A percentile compares a stretch with the other conserved stretches of the same genome.
These are phyloP conservation scores for Helicoverpa armigera DNA, from an alignment of 1,140 invertebrate genomes.

Conservation along the genomic window DNA sequence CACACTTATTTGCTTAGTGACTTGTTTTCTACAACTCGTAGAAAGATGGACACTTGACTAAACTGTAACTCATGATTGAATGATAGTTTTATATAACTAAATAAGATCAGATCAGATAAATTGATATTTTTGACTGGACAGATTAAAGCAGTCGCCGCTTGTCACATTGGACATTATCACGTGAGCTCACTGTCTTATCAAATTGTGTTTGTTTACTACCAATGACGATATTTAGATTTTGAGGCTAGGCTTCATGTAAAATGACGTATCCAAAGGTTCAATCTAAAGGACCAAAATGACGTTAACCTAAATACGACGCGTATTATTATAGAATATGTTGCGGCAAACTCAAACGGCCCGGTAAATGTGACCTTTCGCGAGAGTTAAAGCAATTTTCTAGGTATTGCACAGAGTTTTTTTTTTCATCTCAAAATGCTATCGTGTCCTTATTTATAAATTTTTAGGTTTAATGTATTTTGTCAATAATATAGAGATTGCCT, in stretches of 20 bases:
- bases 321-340: neutral
- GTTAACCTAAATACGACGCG: neutral
- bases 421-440: neutral
- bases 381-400: neutral
- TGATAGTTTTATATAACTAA: neutral
- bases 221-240: neutral
- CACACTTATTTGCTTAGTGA: constrained; percentile 13
- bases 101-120: constrained; percentile 44
- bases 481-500: neutral
- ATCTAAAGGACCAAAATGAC: too few relatives aligned
- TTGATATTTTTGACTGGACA: constrained; percentile 50
- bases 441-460: neutral
- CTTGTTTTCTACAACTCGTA: neutral
- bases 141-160: constrained; percentile 47
- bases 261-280: too few relatives aligned
- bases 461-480: too few relatives aligned
- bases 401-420: neutral
- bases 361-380: neutral
- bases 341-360: too few relatives aligned
- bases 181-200: constrained; percentile 19
- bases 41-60: neutral
- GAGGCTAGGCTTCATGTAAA: neutral
- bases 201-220: constrained; percentile 27
- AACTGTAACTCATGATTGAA: neutral
- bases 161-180: constrained; percentile 44